A percentile compares a stretch with the other conserved stretches of the same genome.
These are phyloP conservation scores for Drosophila quasianomalipes DNA, from an alignment of 2,888 invertebrate species.

Conservation along the genomic window DNA sequence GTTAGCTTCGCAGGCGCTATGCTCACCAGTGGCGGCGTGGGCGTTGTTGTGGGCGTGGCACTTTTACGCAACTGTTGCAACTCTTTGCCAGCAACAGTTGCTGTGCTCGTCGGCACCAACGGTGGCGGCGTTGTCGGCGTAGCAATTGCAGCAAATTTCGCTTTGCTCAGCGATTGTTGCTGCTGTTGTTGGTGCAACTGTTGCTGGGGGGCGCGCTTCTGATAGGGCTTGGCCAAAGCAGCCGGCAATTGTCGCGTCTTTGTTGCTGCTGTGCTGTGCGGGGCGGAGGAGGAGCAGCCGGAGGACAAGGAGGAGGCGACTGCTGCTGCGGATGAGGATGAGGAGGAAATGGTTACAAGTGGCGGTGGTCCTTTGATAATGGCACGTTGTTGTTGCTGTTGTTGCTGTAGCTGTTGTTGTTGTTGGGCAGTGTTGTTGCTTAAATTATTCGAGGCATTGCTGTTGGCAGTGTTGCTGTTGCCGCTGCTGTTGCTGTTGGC, in stretches of 20 bases:
- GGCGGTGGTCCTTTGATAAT: slow-evolving; percentile 64
- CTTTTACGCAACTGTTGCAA: slow-evolving; percentile 59
- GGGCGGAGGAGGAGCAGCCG: slow-evolving; percentile 4
- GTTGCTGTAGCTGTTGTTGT: slow-evolving; percentile 35
- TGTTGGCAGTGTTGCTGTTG: slow-evolving; percentile 55
- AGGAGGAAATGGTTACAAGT: slow-evolving; percentile 65
- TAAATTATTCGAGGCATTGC: slow-evolving; percentile 64
- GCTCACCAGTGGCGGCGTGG: slow-evolving; percentile 82
- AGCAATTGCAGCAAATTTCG: slow-evolving; percentile 76
- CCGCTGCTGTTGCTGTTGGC: slow-evolving; percentile 59
- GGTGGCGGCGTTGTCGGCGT: slow-evolving; percentile 83
- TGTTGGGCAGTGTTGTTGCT: slow-evolving; percentile 58
- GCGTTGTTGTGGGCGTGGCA: slow-evolving; percentile 52
- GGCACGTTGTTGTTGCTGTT: slow-evolving; percentile 52
- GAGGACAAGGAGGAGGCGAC: not conserved
- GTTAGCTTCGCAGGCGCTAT: slow-evolving; percentile 72
- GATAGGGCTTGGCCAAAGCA: slow-evolving; percentile 77
- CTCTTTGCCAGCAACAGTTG: slow-evolving; percentile 55
- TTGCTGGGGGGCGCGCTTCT: slow-evolving; percentile 63
- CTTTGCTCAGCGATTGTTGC: slow-evolving; percentile 50
- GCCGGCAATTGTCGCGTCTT: slow-evolving; percentile 52
- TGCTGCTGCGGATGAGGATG: slow-evolving; percentile 12
- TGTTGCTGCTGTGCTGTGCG: slow-evolving; percentile 18
- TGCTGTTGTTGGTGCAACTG: slow-evolving; percentile 30
- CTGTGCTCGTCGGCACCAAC: slow-evolving; percentile 76